phyloP scores from a whole-genome alignment of 2,797 vertebrate species.

The Chelidonichthys spinosus region DNA sequence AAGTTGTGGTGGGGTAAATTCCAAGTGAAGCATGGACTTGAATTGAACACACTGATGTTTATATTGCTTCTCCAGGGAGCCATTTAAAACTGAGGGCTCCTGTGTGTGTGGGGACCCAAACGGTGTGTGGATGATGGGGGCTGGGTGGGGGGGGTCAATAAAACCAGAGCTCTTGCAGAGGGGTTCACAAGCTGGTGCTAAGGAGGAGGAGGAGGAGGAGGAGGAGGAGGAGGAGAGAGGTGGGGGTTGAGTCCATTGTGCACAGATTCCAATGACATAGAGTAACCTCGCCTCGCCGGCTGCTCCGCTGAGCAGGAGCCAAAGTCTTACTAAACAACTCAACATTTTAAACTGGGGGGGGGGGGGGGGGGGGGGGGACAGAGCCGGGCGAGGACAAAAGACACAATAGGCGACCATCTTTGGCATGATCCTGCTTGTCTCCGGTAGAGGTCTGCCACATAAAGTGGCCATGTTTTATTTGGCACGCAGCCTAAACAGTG shows the following conservation, averaged over 20 bases:
- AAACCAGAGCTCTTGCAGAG: conserved; percentile 54
- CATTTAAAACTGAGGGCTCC: conserved; percentile 46
- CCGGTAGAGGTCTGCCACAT: conserved; percentile 21
- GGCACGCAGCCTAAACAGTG: conserved; percentile 47
- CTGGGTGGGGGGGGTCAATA: conserved; percentile 23
- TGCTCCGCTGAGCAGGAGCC: conserved; percentile 65
- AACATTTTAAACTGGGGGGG: conserved; percentile 50
- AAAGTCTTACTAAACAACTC: conserved; percentile 59
- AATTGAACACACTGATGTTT: conserved; percentile 66
- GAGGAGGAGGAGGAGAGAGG: conserved; percentile 22
- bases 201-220: conserved; percentile 36
- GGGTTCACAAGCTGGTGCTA: conserved; percentile 63
- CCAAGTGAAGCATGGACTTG: conserved; percentile 60
- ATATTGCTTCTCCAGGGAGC: conserved; percentile 62
- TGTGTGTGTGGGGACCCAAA: conserved; percentile 21
- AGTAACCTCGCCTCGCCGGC: conserved; percentile 72
- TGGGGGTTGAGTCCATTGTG: conserved; percentile 63
- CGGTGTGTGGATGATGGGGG: conserved; percentile 37
- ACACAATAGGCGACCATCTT: conserved; percentile 53
- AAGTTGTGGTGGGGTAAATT: conserved; percentile 62
- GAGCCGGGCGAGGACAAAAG: conserved; percentile 42
- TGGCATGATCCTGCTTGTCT: conserved; percentile 38
- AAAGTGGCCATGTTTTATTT: conserved; percentile 59
- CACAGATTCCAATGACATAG: conserved; percentile 78
- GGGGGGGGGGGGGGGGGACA: conserved; percentile 59